Conservation (phyloP, 1,140 invertebrate species). For the Delia radicum region DNA sequence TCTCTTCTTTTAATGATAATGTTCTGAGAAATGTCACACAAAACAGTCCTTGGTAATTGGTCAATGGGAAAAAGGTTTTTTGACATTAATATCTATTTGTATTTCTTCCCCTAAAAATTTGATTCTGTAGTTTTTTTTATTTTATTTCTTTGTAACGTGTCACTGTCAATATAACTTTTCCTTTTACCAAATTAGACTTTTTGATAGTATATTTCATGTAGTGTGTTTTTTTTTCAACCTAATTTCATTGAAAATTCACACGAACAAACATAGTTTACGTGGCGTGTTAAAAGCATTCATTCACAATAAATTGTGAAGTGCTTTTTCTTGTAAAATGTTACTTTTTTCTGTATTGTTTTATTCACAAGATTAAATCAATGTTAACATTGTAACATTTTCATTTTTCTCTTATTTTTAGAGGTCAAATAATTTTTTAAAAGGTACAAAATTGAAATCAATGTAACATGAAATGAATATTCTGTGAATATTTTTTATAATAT, state of each 20-base stretch:
- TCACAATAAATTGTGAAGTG: neutral
- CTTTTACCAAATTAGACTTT: neutral
- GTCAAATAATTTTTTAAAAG: no score
- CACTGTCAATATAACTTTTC: neutral
- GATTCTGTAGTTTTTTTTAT: no score
- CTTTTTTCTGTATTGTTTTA: neutral
- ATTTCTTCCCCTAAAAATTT: neutral
- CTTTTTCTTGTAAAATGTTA: neutral
- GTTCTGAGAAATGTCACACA: no score
- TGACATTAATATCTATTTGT: neutral
- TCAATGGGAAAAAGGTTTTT: no score
- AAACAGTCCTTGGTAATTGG: no score
- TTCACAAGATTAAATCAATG: neutral
- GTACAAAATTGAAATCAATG: no score
- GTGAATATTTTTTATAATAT: no score
- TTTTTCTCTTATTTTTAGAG: neutral
- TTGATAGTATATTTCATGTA: no score
- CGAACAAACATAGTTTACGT: neutral
- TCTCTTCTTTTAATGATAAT: no score
- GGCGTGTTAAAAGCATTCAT: neutral
- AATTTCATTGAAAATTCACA: neutral
- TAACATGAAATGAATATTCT: no score
- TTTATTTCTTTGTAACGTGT: neutral
- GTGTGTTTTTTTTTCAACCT: no score
- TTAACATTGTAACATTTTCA: neutral